Conservation (phyloP, 2,113 vertebrate genomes). For the Burhinus bistriatus region DNA sequence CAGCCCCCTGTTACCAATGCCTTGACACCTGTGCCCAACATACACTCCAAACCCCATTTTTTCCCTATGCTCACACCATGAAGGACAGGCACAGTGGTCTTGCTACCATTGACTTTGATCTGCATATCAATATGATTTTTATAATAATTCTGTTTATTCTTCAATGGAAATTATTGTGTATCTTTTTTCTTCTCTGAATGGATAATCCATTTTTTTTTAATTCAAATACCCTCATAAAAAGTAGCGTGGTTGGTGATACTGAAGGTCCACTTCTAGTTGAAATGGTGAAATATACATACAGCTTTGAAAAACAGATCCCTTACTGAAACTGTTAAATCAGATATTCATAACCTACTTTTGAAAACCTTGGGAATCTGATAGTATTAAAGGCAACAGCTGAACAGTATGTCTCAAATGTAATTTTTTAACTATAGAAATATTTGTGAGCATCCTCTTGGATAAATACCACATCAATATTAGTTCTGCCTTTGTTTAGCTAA, state of each 20-base stretch:
- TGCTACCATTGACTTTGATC: not conserved
- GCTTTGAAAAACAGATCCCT: not conserved
- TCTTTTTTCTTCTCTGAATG: not conserved
- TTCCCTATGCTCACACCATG: not conserved
- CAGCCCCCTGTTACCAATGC: not conserved
- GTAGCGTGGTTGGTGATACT: not conserved
- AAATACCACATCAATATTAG: not conserved
- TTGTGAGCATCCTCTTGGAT: not conserved
- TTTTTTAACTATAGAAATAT: not conserved
- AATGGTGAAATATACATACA: not conserved
- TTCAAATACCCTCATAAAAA: not conserved
- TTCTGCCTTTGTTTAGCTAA: not conserved
- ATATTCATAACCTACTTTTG: not conserved
- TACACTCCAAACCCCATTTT: not conserved
- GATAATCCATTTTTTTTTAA: not conserved
- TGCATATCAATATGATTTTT: not conserved
- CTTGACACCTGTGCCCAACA: fast-evolving
- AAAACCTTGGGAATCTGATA: not conserved
- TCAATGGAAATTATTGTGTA: not conserved
- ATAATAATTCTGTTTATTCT: not conserved
- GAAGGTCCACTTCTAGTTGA: not conserved
- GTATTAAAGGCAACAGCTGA: not conserved
- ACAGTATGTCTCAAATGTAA: not conserved
- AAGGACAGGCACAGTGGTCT: not conserved
- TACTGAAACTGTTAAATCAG: not conserved